Base-by-base conservation (phyloP, 2,113 vertebrate genomes). In the Chionomys nivalis region DNA sequence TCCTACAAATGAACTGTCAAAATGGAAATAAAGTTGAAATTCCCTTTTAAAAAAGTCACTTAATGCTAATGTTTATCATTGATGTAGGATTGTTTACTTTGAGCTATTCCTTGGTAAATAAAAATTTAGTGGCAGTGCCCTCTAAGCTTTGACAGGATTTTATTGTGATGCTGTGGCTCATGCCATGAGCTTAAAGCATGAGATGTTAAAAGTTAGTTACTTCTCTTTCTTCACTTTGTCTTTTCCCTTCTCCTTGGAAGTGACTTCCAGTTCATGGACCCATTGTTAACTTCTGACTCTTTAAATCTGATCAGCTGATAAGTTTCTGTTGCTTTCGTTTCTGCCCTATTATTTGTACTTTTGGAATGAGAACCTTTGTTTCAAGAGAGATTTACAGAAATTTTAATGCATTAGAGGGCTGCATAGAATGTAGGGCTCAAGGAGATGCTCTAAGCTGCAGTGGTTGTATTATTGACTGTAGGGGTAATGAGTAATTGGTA, bases 1-100 rank as follows among this genome's bases (percentile, higher is more conserved):
- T 68, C 19, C 13, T 3, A 47, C 19, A 33, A 90, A 1, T 73
- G 28, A 94, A 28, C 49, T 70, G 8, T 94, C 24, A 81, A 73
- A 90, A 63, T 91, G n/a, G 55, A 94, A 90, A 42, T 24, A 95
- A 93, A 86, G 23, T n/a, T 68, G 28, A 66, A 72, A 90, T 65
- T 85, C 14, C 52, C 26, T 65, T 85, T 65, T 42, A 17, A 85
- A 85, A 85, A 44, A 19, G 93, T 14, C 17, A 55, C 65, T 90
- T 92, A 85, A 26, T 85, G 75, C 58, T 9, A 49, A 1, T 93
- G 92, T 92, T 94, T 55, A 23, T 83, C 28, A 63, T 77, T 78
- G 11, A 26, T 77, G 3, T 87, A 75, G 65, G 42, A 76, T 66
- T 92, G 24, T 86, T 93, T 76, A 31, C 70, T 87, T 70, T 91